Base-by-base conservation (phyloP, 1,140 invertebrate species). In the Ptiloglossa arizonensis region DNA sequence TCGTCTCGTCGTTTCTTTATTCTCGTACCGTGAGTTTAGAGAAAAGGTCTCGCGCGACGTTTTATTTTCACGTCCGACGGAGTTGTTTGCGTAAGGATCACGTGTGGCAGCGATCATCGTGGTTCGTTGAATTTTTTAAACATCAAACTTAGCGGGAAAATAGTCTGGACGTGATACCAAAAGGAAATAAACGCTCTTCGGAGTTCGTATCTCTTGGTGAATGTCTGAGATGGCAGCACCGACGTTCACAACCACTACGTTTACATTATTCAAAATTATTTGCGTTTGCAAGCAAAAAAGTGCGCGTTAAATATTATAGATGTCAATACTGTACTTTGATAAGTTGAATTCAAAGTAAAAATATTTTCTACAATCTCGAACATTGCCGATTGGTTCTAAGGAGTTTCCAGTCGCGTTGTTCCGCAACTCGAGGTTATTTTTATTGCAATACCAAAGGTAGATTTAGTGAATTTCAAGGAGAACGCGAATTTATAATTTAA, bases 11-110 rank as follows among this genome's bases (percentile, higher is more conserved):
- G 50, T 24, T 15, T 24, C 11, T 41, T 56, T 41, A 24, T 41
- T 38, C n/a, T 4, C 9, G 1, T 22, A 1, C 9, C n/a, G 48
- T 8, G 48, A 6, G 27, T 56, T 54, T 0, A 17, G 22, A 29
- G 24, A 15, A 17, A n/a, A 69, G 41, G 27, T 29, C 8, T 13
- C n/a, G 5, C 5, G 5, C 17, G 5, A 17, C 4, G 8, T 19
- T 48, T 62, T 35, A 35, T 62, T 71, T 48, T 48, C 62, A 46
- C 41, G 13, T n/a, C 19, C 24, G 13, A 32, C 56, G 44, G n/a
- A 15, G 22, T 41, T 71, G 38, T 59, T 59, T 46, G 68, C 13
- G 3, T 5, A 59, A 22, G 59, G 17, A 19, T 35, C 44, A 19
- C 29, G 22, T n/a, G 22, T 38, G n/a, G 46, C 38, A 24, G 22